These are phyloP conservation scores for Archilochus colubris DNA, from an alignment of 2,113 vertebrate genomes.

Conservation along the genomic window DNA sequence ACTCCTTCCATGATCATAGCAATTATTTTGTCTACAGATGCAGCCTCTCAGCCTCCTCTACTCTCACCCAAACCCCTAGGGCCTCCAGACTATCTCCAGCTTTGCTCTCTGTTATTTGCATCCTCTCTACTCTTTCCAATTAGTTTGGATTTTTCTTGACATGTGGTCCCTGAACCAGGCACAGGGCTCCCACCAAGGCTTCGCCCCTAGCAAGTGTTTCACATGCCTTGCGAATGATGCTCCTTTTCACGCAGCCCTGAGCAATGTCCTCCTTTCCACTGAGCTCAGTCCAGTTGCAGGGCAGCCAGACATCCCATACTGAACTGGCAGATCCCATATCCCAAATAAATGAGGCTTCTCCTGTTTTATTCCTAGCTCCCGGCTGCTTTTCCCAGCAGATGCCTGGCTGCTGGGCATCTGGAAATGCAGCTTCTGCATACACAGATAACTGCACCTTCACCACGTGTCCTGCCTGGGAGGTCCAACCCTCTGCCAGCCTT, in stretches of 20 bases:
- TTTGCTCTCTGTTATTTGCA: neutral
- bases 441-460: neutral
- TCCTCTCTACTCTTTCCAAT: neutral
- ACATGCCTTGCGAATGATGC: neutral
- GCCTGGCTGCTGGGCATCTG: neutral
- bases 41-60: neutral
- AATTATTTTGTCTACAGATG: neutral
- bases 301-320: slow-evolving; percentile 8
- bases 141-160: slow-evolving; percentile 30
- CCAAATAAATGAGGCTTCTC: neutral
- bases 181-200: neutral
- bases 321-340: neutral
- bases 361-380: neutral
- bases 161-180: neutral
- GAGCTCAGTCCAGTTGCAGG: neutral
- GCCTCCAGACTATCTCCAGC: neutral
- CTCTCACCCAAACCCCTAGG: neutral
- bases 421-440: neutral
- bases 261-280: neutral
- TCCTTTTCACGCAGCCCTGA: neutral
- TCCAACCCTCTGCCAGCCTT: rapidly evolving
- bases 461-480: neutral
- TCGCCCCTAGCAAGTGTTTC: neutral
- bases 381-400: neutral
- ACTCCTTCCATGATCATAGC: neutral